A percentile compares a stretch with the other conserved stretches of the same genome.
Evolutionary conservation across 2,888 invertebrate species (phyloP).

Genomic region (Dinocampus coccinellae): DNA sequence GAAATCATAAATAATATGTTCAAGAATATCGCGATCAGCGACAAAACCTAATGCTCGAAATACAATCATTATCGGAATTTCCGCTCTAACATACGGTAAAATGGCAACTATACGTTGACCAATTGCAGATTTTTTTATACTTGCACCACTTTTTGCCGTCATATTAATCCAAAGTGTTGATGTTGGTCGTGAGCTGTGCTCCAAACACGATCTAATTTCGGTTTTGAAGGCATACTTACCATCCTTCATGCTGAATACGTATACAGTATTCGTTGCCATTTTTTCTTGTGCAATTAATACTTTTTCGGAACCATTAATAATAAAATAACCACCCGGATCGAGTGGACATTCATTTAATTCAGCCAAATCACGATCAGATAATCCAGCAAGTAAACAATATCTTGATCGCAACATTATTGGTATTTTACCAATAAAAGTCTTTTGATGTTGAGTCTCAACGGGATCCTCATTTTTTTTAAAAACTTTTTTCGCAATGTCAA

Average conservation of each 20-base stretch:
- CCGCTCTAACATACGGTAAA: slow-evolving; percentile 98
- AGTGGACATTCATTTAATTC: slow-evolving; percentile 99
- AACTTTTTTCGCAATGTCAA: slow-evolving; percentile 98
- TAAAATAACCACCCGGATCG: slow-evolving; percentile 99
- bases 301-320: slow-evolving; percentile 99
- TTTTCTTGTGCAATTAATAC: slow-evolving; percentile 99
- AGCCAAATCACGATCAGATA: slow-evolving; percentile 98
- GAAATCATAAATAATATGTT: slow-evolving; percentile 99
- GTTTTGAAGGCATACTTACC: slow-evolving; percentile 99
- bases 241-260: slow-evolving; percentile 99
- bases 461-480: slow-evolving; percentile 92
- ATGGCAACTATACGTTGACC: slow-evolving; percentile 98
- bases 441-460: slow-evolving; percentile 80
- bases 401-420: slow-evolving; percentile 99
- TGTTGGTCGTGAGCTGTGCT: slow-evolving; percentile 94
- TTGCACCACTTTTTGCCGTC: slow-evolving; percentile 98
- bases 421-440: slow-evolving; percentile 85
- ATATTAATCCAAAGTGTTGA: slow-evolving; percentile 99
- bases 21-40: slow-evolving; percentile 98
- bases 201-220: slow-evolving; percentile 95
- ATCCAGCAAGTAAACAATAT: slow-evolving; percentile 93
- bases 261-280: slow-evolving; percentile 99
- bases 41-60: slow-evolving; percentile 99
- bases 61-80: slow-evolving; percentile 99
- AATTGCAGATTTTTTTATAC: slow-evolving; percentile 98